These are phyloP conservation scores for Nycticebus coucang DNA, from an alignment of 2,113 vertebrate species.

Conservation along the genomic window DNA sequence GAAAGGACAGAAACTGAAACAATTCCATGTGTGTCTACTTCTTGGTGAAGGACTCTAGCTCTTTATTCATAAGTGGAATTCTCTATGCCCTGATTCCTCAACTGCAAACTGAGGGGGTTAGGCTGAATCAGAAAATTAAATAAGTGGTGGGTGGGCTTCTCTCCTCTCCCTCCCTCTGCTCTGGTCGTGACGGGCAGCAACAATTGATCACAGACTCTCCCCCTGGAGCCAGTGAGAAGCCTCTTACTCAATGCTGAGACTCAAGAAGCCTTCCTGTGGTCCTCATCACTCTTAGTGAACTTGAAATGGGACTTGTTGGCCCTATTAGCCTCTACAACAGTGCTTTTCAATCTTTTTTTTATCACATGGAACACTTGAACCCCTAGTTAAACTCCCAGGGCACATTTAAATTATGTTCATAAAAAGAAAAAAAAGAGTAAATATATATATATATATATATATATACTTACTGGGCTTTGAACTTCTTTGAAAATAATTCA, in stretches of 20 bases:
- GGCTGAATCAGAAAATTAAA: constrained; percentile 32
- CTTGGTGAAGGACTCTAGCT: not conserved
- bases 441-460: no score
- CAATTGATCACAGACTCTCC: constrained; percentile 32
- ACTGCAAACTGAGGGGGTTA: not conserved
- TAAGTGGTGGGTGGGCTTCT: not conserved
- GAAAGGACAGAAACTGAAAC: not conserved
- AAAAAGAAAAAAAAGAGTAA: no score
- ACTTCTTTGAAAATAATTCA: no score
- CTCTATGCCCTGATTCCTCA: not conserved
- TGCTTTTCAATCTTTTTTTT: no score
- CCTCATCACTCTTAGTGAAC: not conserved
- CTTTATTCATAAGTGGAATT: not conserved
- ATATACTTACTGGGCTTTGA: no score
- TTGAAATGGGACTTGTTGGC: not conserved
- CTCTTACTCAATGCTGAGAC: not conserved
- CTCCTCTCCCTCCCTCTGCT: not conserved
- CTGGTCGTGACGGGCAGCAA: not conserved
- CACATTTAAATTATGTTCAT: no score
- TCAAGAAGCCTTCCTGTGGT: not conserved
- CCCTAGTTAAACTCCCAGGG: no score
- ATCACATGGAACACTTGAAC: no score
- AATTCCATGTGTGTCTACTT: not conserved
- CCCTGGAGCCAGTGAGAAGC: not conserved
- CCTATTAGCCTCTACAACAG: not conserved